Evolutionary conservation across 1,140 invertebrate species (phyloP), one percentile per base, ranked within the genome.

Genomic region (Tetragnatha versicolor): DNA sequence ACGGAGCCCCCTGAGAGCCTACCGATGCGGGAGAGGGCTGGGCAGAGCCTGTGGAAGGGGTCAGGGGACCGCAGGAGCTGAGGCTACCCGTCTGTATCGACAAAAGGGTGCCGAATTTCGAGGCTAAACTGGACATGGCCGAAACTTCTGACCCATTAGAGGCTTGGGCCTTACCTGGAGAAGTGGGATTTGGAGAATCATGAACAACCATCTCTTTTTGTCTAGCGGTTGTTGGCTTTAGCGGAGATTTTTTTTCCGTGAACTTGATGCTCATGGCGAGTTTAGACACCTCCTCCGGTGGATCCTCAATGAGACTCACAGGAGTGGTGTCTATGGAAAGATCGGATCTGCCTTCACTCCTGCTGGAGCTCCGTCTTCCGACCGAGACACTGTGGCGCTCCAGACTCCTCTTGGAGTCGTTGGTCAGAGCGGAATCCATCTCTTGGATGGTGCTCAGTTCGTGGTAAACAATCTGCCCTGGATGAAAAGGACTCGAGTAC

Each of bases 371-470:
- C 17, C n/a, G 17, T 31, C 49, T 39, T 70, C 51, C 0, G 20
- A 42, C 1, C 22, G 14, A 27, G 6, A 25, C 17, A 27, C 33
- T n/a, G 20, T 22, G 9, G 17, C 12, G 3, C 49, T 14, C 51
- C 29, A 68, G 20, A 29, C 14, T 51, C 17, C 42, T 4, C 7
- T 42, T 17, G 14, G 42, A 37, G 12, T 63, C 60, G 37, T 63
- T 51, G 10, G 76, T 69, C 20, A 69, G 35, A 22, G 51, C 65
- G 0, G 76, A 79, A 49, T 79, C 76, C 29, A 69, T 69, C 20
- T 79, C 76, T 25, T 14, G 53, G 25, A 79, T 79, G 12, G 76
- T 79, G 60, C 76, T 79, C n/a, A 79, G 25, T 33, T 79, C 76
- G 69, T 69, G 76, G 37, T 60, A 79, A 35, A 58, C 51, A 65